Percentiles rank a stretch among this genome's conserved stretches.
These are phyloP conservation scores for Pachypsylla venusta DNA, from an alignment of 1,140 invertebrate genomes.

Conservation along the genomic window DNA sequence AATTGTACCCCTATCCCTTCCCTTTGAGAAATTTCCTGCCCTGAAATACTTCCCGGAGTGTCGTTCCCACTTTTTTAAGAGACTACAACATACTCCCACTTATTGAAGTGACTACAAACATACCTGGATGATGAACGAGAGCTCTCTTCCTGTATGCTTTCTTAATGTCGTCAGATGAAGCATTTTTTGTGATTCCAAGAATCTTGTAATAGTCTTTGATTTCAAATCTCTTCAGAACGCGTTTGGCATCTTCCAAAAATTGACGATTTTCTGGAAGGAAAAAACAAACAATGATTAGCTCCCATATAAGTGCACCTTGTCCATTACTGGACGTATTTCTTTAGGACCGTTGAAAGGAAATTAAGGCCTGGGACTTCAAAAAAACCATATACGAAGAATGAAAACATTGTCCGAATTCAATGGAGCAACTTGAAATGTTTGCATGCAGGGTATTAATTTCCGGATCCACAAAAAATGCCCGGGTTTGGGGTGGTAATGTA, in stretches of 20 bases:
- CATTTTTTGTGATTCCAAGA: slow-evolving; percentile 68
- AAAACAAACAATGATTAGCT: neutral
- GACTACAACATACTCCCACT: too few species aligned
- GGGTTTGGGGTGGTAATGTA: too few species aligned
- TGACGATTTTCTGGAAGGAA: neutral
- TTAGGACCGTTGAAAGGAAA: neutral
- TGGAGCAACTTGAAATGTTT: neutral
- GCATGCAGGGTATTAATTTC: neutral
- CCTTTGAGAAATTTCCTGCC: too few species aligned
- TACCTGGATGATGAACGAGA: slow-evolving; percentile 66
- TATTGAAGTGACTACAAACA: too few species aligned
- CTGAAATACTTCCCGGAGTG: too few species aligned
- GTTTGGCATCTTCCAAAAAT: neutral
- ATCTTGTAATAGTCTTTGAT: slow-evolving; percentile 98
- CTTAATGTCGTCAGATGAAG: slow-evolving; percentile 87
- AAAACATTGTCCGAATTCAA: neutral
- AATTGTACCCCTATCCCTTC: too few species aligned
- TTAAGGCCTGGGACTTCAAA: neutral
- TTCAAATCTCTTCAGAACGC: neutral
- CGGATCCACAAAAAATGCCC: too few species aligned
- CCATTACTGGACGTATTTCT: neutral
- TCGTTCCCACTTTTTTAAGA: too few species aligned
- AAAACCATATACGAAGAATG: neutral
- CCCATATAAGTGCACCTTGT: neutral
- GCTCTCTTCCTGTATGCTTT: slow-evolving; percentile 89